Conservation (phyloP, 2,888 invertebrate genomes). For the Hemithea aestivaria region DNA sequence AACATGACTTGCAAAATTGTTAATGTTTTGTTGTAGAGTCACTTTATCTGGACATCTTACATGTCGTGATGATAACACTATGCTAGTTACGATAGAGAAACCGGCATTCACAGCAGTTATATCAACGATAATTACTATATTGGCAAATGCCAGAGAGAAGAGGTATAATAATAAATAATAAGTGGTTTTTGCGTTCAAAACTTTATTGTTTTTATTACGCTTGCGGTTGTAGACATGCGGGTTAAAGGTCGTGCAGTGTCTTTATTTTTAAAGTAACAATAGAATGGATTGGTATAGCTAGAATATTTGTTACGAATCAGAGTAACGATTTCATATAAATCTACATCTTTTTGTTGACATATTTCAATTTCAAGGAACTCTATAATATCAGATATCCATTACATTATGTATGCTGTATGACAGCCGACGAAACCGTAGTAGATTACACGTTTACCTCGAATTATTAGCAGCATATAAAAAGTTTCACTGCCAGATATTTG, state of each 20-base stretch:
- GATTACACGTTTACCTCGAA: slow-evolving; percentile 1
- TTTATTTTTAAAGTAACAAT: not conserved
- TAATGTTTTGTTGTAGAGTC: slow-evolving; percentile 8
- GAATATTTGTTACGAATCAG: too few relatives aligned
- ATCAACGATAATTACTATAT: too few relatives aligned
- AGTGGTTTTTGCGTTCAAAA: slow-evolving; percentile 24
- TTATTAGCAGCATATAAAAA: not conserved
- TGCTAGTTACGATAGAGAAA: slow-evolving; percentile 18
- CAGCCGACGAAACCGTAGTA: too few relatives aligned
- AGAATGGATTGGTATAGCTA: not conserved
- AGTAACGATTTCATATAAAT: too few relatives aligned
- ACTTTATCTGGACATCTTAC: slow-evolving; percentile 6
- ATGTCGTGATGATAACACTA: slow-evolving; percentile 5
- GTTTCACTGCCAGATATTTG: slow-evolving; percentile 48
- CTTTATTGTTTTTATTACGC: slow-evolving; percentile 37
- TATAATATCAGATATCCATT: too few relatives aligned
- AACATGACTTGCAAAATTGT: slow-evolving; percentile 21
- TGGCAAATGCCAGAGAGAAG: slow-evolving; percentile 13
- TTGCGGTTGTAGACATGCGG: slow-evolving; percentile 32
- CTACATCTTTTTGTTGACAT: too few relatives aligned
- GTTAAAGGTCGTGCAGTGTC: slow-evolving; percentile 40
- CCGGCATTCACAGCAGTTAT: too few relatives aligned
- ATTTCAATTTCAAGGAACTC: too few relatives aligned
- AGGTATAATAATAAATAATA: slow-evolving; percentile 29
- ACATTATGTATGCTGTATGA: too few relatives aligned